Conservation (phyloP, 2,113 vertebrate species). For the Phalacrocorax aristotelis region DNA sequence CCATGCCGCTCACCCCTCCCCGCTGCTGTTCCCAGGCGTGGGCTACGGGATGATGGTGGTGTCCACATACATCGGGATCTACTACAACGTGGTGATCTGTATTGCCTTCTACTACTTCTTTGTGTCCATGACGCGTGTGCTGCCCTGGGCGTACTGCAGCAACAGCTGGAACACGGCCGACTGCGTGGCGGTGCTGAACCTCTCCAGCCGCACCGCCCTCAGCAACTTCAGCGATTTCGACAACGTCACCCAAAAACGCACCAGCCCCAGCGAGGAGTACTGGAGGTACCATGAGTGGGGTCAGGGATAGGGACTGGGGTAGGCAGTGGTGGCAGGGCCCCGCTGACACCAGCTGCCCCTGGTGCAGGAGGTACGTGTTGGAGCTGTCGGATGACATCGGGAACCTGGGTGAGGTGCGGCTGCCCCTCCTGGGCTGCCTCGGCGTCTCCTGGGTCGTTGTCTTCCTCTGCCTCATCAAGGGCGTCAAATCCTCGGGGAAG, state of each 20-base stretch:
- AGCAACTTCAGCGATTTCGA: constrained; percentile 76
- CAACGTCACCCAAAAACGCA: constrained; percentile 88
- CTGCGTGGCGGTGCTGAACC: constrained; percentile 83
- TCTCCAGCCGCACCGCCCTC: constrained; percentile 70
- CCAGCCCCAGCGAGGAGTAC: constrained; percentile 98
- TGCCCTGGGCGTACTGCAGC: constrained; percentile 98
- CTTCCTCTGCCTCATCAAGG: constrained; percentile 97
- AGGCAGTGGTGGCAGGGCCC: not conserved
- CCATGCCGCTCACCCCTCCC: constrained; percentile 26
- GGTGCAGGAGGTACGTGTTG: constrained; percentile 87
- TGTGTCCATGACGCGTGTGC: constrained; percentile 90
- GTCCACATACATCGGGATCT: constrained; percentile 97
- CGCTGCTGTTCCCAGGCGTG: constrained; percentile 81
- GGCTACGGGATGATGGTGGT: constrained; percentile 99
- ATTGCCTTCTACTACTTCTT: constrained; percentile 99
- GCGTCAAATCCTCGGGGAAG: constrained; percentile 98
- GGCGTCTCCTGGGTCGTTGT: constrained; percentile 93
- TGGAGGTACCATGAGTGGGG: constrained; percentile 82
- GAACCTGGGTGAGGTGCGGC: constrained; percentile 90
- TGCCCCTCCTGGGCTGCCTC: constrained; percentile 93
- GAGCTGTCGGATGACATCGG: constrained; percentile 93
- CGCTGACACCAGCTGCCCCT: rapidly evolving
- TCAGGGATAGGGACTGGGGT: rapidly evolving
- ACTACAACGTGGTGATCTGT: constrained; percentile 99
- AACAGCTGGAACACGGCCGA: constrained; percentile 92